Percentiles rank a stretch among this genome's conserved stretches.
Evolutionary conservation across 2,888 invertebrate species (phyloP).

Genomic region (Epinotia ramella): DNA sequence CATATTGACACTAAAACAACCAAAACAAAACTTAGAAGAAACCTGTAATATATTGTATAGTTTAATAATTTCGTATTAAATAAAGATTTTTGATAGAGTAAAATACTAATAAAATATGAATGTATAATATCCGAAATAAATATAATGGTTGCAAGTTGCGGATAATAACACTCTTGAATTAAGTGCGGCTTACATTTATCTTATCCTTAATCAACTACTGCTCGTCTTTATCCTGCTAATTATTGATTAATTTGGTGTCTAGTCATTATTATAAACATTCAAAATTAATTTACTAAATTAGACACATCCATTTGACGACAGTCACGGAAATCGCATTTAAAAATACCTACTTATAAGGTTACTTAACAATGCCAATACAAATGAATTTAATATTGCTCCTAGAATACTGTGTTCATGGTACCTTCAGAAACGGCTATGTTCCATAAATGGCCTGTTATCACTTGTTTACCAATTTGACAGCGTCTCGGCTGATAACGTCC

Average conservation of each 20-base stretch:
- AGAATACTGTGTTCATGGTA: conserved; percentile 25
- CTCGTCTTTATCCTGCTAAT: background rate
- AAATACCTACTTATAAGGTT: background rate
- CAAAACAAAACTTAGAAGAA: too few relatives aligned
- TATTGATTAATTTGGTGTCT: background rate
- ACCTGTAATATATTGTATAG: too few relatives aligned
- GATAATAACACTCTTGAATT: conserved; percentile 18
- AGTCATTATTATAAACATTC: background rate
- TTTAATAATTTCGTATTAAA: too few relatives aligned
- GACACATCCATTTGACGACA: background rate
- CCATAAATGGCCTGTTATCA: conserved; percentile 51
- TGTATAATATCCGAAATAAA: too few relatives aligned
- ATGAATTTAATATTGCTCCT: conserved; percentile 25
- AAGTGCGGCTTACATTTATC: conserved; percentile 1
- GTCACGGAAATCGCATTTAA: background rate
- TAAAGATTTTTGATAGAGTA: too few relatives aligned
- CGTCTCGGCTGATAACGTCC: conserved; percentile 68
- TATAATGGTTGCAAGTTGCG: background rate
- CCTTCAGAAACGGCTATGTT: conserved; percentile 56
- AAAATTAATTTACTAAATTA: background rate
- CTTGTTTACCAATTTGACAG: conserved; percentile 71
- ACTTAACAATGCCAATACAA: background rate
- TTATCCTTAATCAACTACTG: background rate
- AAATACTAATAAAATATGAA: too few relatives aligned
- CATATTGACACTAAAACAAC: too few relatives aligned